Base-by-base conservation (phyloP, 2,888 invertebrate species). In the Torymus auratus region DNA sequence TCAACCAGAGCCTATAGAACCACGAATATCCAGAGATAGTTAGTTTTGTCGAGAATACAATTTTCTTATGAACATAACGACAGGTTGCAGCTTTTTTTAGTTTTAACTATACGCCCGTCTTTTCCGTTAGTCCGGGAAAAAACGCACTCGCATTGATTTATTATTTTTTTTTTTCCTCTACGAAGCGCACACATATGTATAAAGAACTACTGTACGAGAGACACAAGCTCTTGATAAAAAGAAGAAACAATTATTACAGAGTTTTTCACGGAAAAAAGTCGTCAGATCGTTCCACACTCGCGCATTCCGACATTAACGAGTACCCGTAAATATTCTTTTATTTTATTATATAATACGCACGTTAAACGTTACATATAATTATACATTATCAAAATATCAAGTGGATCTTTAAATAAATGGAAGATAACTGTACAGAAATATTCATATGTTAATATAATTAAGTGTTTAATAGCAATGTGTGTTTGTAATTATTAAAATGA, bases 131-230 rank as follows among this genome's bases (percentile, higher is more conserved):
- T 62, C 41, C 20, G 41, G 52, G 56, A 69, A 68, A 72, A 77
- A 68, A 61, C 65, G 41, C 72, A 68, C 72, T 68, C 68, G 13
- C 41, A 41, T 41, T 41, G 41, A 41, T 41, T 41, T 41, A 41
- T 41, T n/a, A n/a, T n/a, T n/a, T 20, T 73, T 69, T 52, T 70
- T 69, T 71, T 71, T 79, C 68, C 64, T 80, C 82, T 82, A 82
- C 79, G 60, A 82, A 82, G 80, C 77, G 73, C 82, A 82, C 80
- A 82, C 80, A 80, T 73, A 80, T 80, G 64, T 82, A 80, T 77
- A 82, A 80, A 82, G 76, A 77, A 70, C 70, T 80, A 77, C 69
- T 41, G 14, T 69, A 74, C 58, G 61, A 72, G 70, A 80, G 80
- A 80, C 79, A 82, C 50, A 82, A 76, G 70, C 75, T 79, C 72